Base-by-base conservation (phyloP, 2,797 vertebrate genomes). In the Pangasius djambal region DNA sequence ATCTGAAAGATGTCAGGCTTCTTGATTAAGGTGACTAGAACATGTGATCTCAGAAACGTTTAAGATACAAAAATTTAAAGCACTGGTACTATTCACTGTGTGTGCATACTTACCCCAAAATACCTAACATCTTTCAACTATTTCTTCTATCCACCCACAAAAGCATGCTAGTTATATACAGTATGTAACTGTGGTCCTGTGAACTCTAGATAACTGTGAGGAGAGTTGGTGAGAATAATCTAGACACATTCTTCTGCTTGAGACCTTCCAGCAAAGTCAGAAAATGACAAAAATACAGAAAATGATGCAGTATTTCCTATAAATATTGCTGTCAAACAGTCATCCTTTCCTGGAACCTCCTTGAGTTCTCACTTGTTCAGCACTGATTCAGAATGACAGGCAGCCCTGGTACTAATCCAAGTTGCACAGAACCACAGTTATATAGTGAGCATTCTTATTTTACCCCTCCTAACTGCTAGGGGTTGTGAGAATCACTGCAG, bases 1-100 rank as follows among this genome's bases (percentile, higher is more conserved):
- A 98, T 50, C 97, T 99, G 93, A 84, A 94, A 87, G 31, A 84
- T 20, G 16, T 6, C 22, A 25, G 15, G 13, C 6, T 44, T 85
- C 1, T 55, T 85, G 5, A 77, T 77, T 57, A 65, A 69, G 10
- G 48, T 48, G 7, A 28, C 79, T 83, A 4, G 67, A 70, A 87
- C 48, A 57, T 16, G 34, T 28, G 20, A 13, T 55, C 2, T 75
- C 50, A 34, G 1, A 75, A 83, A 6, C 0, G 6, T 40, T 61
- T 61, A 28, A 37, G 44, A 48, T 48, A 8, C 44, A 48, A 48
- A 6, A 2, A 15, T 40, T 40, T 40, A 28, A 40, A 59, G 31
- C 78, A 57, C 18, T 52, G 50, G 4, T 16, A 16, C 48, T 57
- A 57, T 57, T 31, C 15, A 79, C 28, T 22, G 0, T 25, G 8